These are phyloP conservation scores for Tetropium fuscum DNA, from an alignment of 2,888 invertebrate genomes.

Conservation along the genomic window DNA sequence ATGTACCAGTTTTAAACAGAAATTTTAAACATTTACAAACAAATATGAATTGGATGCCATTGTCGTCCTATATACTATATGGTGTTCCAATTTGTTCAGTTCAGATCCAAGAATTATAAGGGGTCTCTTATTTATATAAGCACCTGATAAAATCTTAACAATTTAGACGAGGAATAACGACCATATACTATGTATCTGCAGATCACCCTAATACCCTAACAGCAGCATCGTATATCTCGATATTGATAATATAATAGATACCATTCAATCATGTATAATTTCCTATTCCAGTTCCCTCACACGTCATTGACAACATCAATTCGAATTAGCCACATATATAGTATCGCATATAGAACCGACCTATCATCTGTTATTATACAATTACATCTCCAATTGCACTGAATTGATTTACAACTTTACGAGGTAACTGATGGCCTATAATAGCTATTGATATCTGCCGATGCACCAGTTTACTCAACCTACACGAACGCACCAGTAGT, in stretches of 20 bases:
- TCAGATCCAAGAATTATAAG: no score
- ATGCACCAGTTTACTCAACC: no score
- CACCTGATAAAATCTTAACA: no score
- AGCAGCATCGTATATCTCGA: constrained; percentile 21
- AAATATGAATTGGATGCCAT: no score
- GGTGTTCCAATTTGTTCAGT: no score
- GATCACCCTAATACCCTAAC: constrained; percentile 1
- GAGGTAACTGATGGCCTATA: constrained; percentile 51
- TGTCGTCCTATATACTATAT: no score
- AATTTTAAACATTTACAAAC: no score
- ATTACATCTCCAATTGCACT: constrained; percentile 62
- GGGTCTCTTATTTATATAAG: no score
- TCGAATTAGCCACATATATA: constrained; percentile 54
- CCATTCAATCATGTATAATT: constrained; percentile 42
- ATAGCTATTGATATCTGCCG: constrained; percentile 54
- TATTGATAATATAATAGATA: constrained; percentile 30
- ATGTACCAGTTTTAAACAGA: no score
- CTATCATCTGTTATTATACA: constrained; percentile 58
- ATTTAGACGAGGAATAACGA: no score
- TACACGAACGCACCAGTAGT: no score
- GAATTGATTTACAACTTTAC: constrained; percentile 59
- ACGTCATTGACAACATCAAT: constrained; percentile 63
- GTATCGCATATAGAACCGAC: constrained; percentile 43
- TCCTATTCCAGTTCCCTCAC: constrained; percentile 27
- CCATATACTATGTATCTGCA: no score